phyloP scores from a whole-genome alignment of 2,113 vertebrate species.

The Sorex araneus region DNA sequence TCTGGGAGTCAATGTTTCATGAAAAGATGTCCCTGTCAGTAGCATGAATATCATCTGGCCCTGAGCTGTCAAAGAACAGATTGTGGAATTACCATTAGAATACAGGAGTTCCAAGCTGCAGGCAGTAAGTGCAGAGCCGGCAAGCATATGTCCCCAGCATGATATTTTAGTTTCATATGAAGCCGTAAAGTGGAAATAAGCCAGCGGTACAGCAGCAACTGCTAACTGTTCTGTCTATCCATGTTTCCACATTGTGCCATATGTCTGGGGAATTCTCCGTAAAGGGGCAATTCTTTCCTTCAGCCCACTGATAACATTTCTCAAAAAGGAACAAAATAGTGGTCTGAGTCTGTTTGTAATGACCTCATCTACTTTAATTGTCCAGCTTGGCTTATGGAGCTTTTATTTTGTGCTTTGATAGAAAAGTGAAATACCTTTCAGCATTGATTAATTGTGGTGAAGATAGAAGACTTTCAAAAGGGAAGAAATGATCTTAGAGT shows the following conservation, averaged over 20 bases:
- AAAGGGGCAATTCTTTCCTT: constrained; percentile 71
- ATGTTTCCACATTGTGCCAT: constrained; percentile 86
- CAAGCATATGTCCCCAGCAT: constrained; percentile 92
- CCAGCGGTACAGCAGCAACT: constrained; percentile 88
- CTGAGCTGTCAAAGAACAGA: constrained; percentile 93
- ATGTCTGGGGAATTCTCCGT: constrained; percentile 85
- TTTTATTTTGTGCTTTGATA: no score
- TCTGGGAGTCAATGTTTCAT: constrained; percentile 94
- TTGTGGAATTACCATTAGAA: constrained; percentile 94
- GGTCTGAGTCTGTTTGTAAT: not conserved
- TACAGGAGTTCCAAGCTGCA: constrained; percentile 89
- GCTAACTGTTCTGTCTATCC: constrained; percentile 89
- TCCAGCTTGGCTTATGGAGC: not conserved
- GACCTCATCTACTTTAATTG: not conserved
- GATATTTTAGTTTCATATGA: constrained; percentile 91
- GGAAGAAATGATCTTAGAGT: not conserved
- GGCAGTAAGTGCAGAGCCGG: constrained; percentile 91
- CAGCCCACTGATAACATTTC: constrained; percentile 65
- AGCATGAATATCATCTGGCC: constrained; percentile 90
- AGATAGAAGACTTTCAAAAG: not conserved
- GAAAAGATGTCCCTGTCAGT: constrained; percentile 96
- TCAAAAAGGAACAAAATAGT: constrained; percentile 54
- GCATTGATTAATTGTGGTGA: no score
- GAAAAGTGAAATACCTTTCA: not conserved
- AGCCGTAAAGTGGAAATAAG: constrained; percentile 92